A percentile compares a stretch with the other conserved stretches of the same genome.
phyloP scores from a whole-genome alignment of 2,888 invertebrate species.

The Leucoma salicis region DNA sequence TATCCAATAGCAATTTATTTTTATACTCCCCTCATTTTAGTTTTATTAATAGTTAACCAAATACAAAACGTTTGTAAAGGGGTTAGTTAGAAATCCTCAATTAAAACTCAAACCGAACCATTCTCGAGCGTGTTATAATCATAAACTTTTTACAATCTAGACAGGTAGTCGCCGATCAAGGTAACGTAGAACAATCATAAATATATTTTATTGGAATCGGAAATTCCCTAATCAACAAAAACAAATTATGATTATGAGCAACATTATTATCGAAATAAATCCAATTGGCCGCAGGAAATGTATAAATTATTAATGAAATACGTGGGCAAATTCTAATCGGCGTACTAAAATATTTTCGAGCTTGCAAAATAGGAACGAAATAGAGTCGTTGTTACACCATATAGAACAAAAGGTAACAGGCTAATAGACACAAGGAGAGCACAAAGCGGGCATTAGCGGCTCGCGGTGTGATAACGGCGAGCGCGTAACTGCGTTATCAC shows the following conservation, averaged over 20 bases:
- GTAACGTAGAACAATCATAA: conserved; percentile 2
- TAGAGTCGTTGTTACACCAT: conserved; percentile 9
- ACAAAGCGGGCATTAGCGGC: conserved; percentile 46
- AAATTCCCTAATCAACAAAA: background rate
- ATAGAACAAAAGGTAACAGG: conserved; percentile 27
- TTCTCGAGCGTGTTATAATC: background rate
- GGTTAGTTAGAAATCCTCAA: no score
- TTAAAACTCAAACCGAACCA: no score
- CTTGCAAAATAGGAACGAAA: conserved; percentile 9
- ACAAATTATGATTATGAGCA: background rate
- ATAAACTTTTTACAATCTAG: conserved; percentile 1
- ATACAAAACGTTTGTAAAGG: background rate
- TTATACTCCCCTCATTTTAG: no score
- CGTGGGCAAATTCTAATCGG: conserved; percentile 4
- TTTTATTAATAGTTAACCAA: no score
- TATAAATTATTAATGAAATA: conserved; percentile 3
- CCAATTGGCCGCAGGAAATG: background rate
- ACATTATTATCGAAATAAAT: background rate
- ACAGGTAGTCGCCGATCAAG: conserved; percentile 10
- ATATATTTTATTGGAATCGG: background rate
- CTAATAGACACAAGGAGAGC: conserved; percentile 34
- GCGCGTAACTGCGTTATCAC: conserved; percentile 63
- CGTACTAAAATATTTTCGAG: conserved; percentile 3
- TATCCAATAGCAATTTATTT: no score
- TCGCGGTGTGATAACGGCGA: conserved; percentile 63